A percentile compares a stretch with the other conserved stretches of the same genome.
Evolutionary conservation across 2,797 vertebrate species (phyloP).

Genomic region (Bufotes viridis): DNA sequence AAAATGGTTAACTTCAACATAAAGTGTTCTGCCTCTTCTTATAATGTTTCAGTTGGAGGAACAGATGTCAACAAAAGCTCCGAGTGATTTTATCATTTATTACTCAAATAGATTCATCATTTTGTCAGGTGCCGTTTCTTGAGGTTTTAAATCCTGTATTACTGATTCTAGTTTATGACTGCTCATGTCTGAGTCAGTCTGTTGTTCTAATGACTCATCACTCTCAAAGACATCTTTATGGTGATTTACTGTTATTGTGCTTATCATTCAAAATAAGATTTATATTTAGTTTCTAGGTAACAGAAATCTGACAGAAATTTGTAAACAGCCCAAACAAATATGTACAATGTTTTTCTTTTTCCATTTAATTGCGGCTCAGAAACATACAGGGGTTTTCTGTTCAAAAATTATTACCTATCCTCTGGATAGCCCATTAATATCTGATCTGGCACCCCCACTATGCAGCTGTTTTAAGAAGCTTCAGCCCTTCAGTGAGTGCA

Average conservation of each 20-base stretch:
- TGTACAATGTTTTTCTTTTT: neutral
- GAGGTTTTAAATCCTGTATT: constrained; percentile 2
- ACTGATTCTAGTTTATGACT: constrained; percentile 15
- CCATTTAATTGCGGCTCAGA: too few species aligned
- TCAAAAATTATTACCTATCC: too few species aligned
- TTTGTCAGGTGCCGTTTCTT: constrained; percentile 34
- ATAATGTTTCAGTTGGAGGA: constrained; percentile 33
- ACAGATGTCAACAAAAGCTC: constrained; percentile 45
- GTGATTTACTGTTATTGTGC: constrained; percentile 7
- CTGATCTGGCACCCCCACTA: too few species aligned
- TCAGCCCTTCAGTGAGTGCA: too few species aligned
- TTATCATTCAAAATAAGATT: neutral
- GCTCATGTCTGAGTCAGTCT: constrained; percentile 19
- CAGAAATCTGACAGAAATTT: neutral
- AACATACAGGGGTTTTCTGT: too few species aligned
- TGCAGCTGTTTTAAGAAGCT: too few species aligned
- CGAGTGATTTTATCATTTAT: constrained; percentile 20
- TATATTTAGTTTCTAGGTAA: neutral
- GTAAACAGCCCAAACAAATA: neutral
- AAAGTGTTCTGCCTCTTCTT: constrained; percentile 14
- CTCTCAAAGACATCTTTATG: constrained; percentile 15
- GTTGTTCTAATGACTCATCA: constrained; percentile 14
- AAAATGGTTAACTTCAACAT: neutral
- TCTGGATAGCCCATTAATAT: too few species aligned
- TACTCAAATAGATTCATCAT: constrained; percentile 43